These are phyloP conservation scores for Nasonia longicornis DNA, from an alignment of 1,140 invertebrate species.

Conservation along the genomic window DNA sequence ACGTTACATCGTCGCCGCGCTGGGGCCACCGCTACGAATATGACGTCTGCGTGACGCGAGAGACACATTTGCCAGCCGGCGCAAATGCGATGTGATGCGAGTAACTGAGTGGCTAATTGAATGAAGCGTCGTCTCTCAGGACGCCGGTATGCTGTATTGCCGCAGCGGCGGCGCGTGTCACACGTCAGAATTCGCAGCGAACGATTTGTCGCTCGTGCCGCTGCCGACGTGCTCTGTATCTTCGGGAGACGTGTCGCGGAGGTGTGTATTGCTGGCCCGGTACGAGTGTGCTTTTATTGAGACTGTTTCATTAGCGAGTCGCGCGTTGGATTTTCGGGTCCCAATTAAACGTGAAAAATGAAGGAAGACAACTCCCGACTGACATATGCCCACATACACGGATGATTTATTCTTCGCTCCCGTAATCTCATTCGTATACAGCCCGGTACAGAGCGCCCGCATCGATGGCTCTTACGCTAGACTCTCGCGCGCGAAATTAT, in stretches of 20 bases:
- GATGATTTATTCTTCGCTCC: conserved; percentile 33
- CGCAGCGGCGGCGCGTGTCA: background rate
- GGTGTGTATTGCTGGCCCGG: background rate
- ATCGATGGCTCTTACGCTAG: conserved; percentile 26
- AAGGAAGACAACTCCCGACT: background rate
- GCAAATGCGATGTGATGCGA: conserved; percentile 66
- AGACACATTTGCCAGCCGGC: conserved; percentile 45
- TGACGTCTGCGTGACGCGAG: conserved; percentile 33
- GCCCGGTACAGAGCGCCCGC: background rate
- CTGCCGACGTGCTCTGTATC: conserved; percentile 3
- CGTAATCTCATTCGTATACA: conserved; percentile 4
- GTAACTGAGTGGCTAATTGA: conserved; percentile 69
- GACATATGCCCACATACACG: background rate
- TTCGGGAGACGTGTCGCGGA: background rate
- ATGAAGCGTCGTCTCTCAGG: conserved; percentile 66
- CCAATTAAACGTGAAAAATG: background rate
- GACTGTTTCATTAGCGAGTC: too few relatives aligned
- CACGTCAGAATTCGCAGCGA: conserved; percentile 30
- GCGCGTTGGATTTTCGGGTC: too few relatives aligned
- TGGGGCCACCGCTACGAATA: conserved; percentile 15
- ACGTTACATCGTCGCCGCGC: conserved; percentile 19
- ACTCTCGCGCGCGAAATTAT: conserved; percentile 20
- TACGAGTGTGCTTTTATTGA: background rate
- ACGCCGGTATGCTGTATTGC: conserved; percentile 54
- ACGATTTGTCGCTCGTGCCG: conserved; percentile 30